Evolutionary conservation across 2,113 vertebrate species (phyloP).

Genomic region (Chrysochloris asiatica): DNA sequence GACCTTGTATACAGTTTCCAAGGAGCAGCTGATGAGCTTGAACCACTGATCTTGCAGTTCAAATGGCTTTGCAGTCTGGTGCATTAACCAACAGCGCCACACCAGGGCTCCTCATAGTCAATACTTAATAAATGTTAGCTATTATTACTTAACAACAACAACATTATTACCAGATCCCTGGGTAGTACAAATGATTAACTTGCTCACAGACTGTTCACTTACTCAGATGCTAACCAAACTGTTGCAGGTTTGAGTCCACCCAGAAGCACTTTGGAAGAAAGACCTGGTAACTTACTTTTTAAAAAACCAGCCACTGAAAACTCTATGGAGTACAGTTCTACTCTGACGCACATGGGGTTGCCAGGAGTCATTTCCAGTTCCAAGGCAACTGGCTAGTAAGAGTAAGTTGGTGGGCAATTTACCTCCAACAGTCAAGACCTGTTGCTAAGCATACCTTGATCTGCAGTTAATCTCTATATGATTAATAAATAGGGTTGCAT

Average conservation of each 20-base stretch:
- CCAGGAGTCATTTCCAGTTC: not conserved
- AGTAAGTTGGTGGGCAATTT: not conserved
- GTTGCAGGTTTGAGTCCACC: not conserved
- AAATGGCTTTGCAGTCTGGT: too few species aligned
- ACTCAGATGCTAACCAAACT: not conserved
- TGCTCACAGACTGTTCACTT: not conserved
- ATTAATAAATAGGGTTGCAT: not conserved
- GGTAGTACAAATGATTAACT: not conserved
- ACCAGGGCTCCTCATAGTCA: too few species aligned
- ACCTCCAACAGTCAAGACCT: not conserved
- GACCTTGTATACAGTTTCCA: too few species aligned
- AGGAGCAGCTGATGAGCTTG: too few species aligned
- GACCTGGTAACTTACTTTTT: not conserved
- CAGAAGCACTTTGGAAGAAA: not conserved
- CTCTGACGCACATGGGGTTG: not conserved
- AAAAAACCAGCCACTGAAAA: not conserved
- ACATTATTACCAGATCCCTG: not conserved
- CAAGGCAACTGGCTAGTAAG: too few species aligned
- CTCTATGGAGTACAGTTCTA: too few species aligned
- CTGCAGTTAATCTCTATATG: not conserved
- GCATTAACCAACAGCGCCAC: too few species aligned
- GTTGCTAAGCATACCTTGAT: too few species aligned
- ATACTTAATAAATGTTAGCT: not conserved
- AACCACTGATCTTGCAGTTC: too few species aligned
- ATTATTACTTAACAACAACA: too few species aligned